Evolutionary conservation across 2,888 invertebrate species (phyloP).

Genomic region (Ophion ventricosus): DNA sequence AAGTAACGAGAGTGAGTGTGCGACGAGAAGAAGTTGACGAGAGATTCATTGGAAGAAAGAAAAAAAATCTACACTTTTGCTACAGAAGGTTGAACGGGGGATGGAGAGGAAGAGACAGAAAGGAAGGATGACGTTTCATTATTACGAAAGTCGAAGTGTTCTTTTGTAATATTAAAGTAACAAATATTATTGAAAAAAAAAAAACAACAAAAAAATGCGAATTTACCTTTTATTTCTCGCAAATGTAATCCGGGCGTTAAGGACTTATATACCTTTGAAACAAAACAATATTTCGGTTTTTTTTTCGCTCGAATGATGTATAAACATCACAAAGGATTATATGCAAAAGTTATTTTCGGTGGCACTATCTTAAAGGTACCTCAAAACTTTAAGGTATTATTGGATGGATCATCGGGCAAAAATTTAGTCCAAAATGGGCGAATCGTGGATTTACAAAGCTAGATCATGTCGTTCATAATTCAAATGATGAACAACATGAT

Average conservation of each 20-base stretch:
- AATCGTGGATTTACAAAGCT: too few relatives aligned
- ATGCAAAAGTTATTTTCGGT: too few relatives aligned
- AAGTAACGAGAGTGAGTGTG: not conserved
- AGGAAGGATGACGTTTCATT: constrained; percentile 49
- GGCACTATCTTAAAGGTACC: too few relatives aligned
- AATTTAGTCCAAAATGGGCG: too few relatives aligned
- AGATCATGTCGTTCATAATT: too few relatives aligned
- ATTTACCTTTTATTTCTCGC: not conserved
- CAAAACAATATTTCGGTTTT: too few relatives aligned
- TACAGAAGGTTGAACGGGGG: not conserved
- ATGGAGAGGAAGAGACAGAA: constrained; percentile 8
- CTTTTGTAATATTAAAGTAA: constrained; percentile 69
- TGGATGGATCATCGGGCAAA: too few relatives aligned
- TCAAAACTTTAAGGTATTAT: too few relatives aligned
- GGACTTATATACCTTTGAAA: too few relatives aligned
- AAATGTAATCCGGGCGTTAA: constrained; percentile 3
- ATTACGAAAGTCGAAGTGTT: constrained; percentile 62
- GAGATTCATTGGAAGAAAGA: constrained; percentile 25
- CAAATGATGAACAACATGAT: too few relatives aligned
- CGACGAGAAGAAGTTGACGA: constrained; percentile 10
- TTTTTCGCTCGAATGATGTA: too few relatives aligned
- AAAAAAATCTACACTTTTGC: constrained; percentile 18
- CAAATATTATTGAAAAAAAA: constrained; percentile 60
- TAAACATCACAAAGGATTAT: too few relatives aligned
- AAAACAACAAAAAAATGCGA: not conserved